Evolutionary conservation across 2,888 invertebrate genomes (phyloP), one percentile per base, ranked within the genome.

Genomic region (Pammene fasciana): DNA sequence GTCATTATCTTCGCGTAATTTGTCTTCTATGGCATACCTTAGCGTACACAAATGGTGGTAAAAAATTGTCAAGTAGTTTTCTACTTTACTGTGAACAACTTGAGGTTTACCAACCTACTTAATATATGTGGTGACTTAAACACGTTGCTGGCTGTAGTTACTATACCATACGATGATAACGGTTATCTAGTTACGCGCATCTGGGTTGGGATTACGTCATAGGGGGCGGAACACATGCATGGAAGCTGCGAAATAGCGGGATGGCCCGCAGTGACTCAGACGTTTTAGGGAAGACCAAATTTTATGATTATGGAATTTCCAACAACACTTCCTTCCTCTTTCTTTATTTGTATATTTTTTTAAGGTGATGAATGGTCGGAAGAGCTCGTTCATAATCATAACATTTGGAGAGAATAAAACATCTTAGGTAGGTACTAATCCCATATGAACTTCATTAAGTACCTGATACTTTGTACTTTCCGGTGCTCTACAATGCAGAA

Each of bases 121-220:
- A 4, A 13, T 13, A 6, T 14, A 55, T 10, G 13, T 26, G 11
- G 50, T 52, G 11, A 26, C 11, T 10, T 26, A 45, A 10, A n/a
- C 10, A 34, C 3, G 5, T 59, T 14, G 26, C 45, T 13, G 11
- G 13, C 59, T 14, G 26, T 41, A 56, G 5, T 13, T 34, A 34
- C 1, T 36, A 54, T 38, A 34, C n/a, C 14, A 7, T 26, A 50
- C 14, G 59, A 59, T 66, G 59, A 59, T 66, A 66, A 52, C 38
- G 43, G 16, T 66, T 66, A 66, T 66, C 65, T 46, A 56, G 10
- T 11, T 14, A 48, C 18, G n/a, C 34, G 8, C 41, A 60, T 60
- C 46, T 60, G 60, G 46, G 60, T 60, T 36, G 36, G 14, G 13
- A 8, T 38, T 38, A 61, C 62, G 62, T 62, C 41, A 62, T n/a